A percentile compares a stretch with the other conserved stretches of the same genome.
Evolutionary conservation across 1,140 invertebrate species (phyloP).

Genomic region (Galleria mellonella): DNA sequence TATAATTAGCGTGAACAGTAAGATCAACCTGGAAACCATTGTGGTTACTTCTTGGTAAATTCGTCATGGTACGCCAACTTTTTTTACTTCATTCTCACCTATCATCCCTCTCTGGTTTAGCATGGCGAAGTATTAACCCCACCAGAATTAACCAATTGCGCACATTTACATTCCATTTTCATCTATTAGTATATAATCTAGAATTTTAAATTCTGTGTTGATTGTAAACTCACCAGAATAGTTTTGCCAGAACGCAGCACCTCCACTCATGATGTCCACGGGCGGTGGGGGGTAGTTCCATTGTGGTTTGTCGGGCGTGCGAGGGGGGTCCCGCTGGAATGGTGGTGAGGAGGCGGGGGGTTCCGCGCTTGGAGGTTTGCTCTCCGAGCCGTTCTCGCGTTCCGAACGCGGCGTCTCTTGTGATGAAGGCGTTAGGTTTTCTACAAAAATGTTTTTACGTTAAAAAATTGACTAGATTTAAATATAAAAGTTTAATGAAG

Average conservation of each 20-base stretch:
- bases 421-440: conserved; percentile 38
- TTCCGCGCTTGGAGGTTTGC: conserved; percentile 64
- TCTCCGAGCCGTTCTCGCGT: conserved; percentile 60
- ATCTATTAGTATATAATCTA: too few species aligned
- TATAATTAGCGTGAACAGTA: too few species aligned
- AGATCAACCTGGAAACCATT: too few species aligned
- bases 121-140: too few species aligned
- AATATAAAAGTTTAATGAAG: too few species aligned
- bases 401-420: conserved; percentile 46
- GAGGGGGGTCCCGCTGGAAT: conserved; percentile 62
- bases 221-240: conserved; percentile 84
- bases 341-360: conserved; percentile 60
- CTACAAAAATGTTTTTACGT: conserved; percentile 21
- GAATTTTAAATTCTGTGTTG: not conserved
- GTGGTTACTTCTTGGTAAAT: too few species aligned
- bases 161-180: too few species aligned
- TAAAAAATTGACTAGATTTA: not conserved
- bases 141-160: too few species aligned
- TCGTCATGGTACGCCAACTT: too few species aligned
- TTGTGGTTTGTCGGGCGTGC: conserved; percentile 75
- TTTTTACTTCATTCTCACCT: too few species aligned
- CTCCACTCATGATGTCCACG: conserved; percentile 83
- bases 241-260: conserved; percentile 90
- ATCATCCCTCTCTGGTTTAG: too few species aligned
- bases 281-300: conserved; percentile 85